Conservation (phyloP, 2,113 vertebrate genomes). For the Grus americana region DNA sequence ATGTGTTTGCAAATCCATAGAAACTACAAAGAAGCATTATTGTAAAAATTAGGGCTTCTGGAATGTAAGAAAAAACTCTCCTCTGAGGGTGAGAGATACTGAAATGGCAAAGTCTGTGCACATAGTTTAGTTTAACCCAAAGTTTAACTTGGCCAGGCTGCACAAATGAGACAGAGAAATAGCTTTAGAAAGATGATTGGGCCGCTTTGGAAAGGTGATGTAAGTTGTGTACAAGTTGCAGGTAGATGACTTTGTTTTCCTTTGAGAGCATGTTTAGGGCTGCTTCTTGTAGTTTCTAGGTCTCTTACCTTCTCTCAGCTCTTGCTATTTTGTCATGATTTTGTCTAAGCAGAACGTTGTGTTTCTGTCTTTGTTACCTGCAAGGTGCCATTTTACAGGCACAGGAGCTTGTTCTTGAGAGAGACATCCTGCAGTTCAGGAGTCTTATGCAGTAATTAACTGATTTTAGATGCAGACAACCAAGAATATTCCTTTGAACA, state of each 20-base stretch:
- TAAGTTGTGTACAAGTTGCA: neutral
- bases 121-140: neutral
- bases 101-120: neutral
- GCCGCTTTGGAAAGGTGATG: rapidly evolving
- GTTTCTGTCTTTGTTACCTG: neutral
- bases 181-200: neutral
- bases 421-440: neutral
- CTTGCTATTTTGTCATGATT: neutral
- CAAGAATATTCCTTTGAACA: neutral
- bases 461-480: neutral
- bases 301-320: neutral
- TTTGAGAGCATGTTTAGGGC: neutral
- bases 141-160: neutral
- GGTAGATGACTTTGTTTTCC: neutral
- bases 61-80: neutral
- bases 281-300: neutral
- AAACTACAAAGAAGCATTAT: neutral
- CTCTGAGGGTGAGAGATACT: neutral
- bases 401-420: neutral
- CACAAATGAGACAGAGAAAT: neutral
- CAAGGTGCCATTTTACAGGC: neutral
- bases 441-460: neutral
- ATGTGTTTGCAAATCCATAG: neutral
- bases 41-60: neutral
- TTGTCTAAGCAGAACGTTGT: neutral